These are phyloP conservation scores for Drosophila pachea DNA, from an alignment of 1,140 invertebrate genomes.

Conservation along the genomic window DNA sequence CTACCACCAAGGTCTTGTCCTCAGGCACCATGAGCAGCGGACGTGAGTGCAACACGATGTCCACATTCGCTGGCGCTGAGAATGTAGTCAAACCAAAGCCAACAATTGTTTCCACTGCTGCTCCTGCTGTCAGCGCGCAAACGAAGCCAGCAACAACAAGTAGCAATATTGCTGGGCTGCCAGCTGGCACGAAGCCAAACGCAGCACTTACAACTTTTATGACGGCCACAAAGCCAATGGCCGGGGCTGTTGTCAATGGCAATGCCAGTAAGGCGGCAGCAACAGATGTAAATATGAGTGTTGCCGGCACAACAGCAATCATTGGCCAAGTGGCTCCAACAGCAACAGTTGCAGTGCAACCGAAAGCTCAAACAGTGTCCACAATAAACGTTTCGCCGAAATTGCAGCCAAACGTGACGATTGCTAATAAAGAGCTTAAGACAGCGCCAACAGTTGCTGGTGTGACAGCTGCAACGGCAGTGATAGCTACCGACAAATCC, in stretches of 20 bases:
- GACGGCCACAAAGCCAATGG: slow-evolving; percentile 26
- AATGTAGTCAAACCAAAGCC: slow-evolving; percentile 9
- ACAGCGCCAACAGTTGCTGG: slow-evolving; percentile 20
- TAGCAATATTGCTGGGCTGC: slow-evolving; percentile 20
- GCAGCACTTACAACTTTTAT: slow-evolving; percentile 32
- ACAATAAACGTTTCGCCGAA: slow-evolving; percentile 12
- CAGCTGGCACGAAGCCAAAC: slow-evolving; percentile 44
- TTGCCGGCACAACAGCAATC: slow-evolving; percentile 15
- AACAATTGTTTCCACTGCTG: slow-evolving; percentile 13
- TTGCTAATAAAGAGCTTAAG: slow-evolving; percentile 22
- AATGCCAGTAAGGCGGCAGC: slow-evolving; percentile 10
- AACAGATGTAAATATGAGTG: slow-evolving; percentile 16
- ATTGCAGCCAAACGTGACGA: slow-evolving; percentile 16
- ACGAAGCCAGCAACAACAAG: slow-evolving; percentile 18
- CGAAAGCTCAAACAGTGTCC: slow-evolving; percentile 14
- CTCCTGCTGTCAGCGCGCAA: slow-evolving; percentile 6
- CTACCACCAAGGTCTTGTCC: slow-evolving; percentile 64
- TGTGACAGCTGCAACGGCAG: slow-evolving; percentile 2
- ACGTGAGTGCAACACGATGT: slow-evolving; percentile 64
- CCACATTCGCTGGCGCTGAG: slow-evolving; percentile 51
- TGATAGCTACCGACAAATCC: slow-evolving; percentile 15
- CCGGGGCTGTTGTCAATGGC: slow-evolving; percentile 24
- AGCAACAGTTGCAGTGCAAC: slow-evolving; percentile 7
- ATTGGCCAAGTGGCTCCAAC: slow-evolving; percentile 19
- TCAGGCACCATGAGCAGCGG: slow-evolving; percentile 69